Base-by-base conservation (phyloP, 2,797 vertebrate genomes). In the Sardinella longiceps region DNA sequence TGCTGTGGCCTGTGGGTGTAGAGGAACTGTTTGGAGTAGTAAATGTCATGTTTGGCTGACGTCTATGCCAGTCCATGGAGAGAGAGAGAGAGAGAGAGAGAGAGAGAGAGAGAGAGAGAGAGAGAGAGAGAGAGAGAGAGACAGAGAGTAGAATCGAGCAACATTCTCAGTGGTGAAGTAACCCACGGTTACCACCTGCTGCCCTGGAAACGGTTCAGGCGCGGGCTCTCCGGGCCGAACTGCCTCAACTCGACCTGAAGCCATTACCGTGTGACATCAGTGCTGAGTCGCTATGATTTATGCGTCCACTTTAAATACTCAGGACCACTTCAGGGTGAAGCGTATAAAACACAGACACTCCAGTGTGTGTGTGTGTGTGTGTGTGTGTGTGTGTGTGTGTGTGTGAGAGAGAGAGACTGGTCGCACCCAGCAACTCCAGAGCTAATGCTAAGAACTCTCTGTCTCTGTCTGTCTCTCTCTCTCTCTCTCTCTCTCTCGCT, bases 181-280 rank as follows among this genome's bases (percentile, higher is more conserved):
- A 74, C 66, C 66, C 66, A 74, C 14, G 66, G 66, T 74, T 74
- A 39, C 66, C 66, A 74, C 66, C 66, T 74, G 66, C 66, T 74
- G 18, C 66, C 14, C 66, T 74, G 66, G 66, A 74, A 39, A 37
- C 66, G 15, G 15, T 74, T 74, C 66, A 74, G 33, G 66, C 28
- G 60, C n/a, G 60, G 60, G 60, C 53, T 56, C 53, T 60, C 56
- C 9, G 56, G n/a, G 23, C n/a, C n/a, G 56, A n/a, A 60, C 56
- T 60, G n/a, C n/a, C 56, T 60, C n/a, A 60, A 60, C 56, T n/a
- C 9, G 56, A 60, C 56, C 56, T 7, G 56, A 10, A 25, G 56
- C 56, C 56, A 60, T 53, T 53, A 53, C 51, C 2, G 56, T 1
- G 56, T 60, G 56, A 60, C 56, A 25, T 60, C 56, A 60, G 56